Base-by-base conservation (phyloP, 2,888 invertebrate species). In the Mythimna ferrago region DNA sequence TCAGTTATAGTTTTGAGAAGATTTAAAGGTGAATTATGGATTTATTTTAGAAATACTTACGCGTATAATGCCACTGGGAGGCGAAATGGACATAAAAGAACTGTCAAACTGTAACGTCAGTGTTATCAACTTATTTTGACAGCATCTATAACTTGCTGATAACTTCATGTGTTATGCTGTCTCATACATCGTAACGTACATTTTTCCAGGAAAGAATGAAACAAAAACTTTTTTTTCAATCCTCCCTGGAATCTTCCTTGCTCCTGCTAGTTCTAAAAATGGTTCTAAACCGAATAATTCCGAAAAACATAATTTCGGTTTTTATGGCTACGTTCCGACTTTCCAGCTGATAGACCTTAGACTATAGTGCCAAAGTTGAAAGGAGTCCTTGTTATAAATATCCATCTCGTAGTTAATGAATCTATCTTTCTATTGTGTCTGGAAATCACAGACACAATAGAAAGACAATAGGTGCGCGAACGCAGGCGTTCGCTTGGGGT, bases 41-140 rank as follows among this genome's bases (percentile, higher is more conserved):
- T 92, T 90, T 66, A 81, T 92, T 90, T 66, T 80, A 86, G 91
- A 89, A 82, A 72, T 83, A 97, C 97, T 97, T 96, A 98, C 98
- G 97, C 97, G 96, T 97, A 94, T 96, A 97, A 98, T 97, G 98
- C 98, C 98, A 98, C 98, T 97, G 97, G 98, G 98, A 97, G 97
- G 91, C 93, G 91, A 87, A 91, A 90, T 91, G 90, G 92, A 93
- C 91, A 83, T 89, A 89, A 94, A 94, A 94, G 93, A 93, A 92
- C 84, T 90, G 94, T 93, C 93, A 92, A 87, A 65, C 44, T 53
- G 16, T 11, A 57, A 74, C 65, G 85, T 80, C 86, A 80, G 66
- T 80, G 53, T 44, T 77, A 19, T 7, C 66, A 66, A 78, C 67
- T 21, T 76, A 73, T 70, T 85, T 87, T 80, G 85, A 82, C 74